Percentiles rank a stretch among this genome's conserved stretches.
These are phyloP conservation scores for Proales similis DNA, from an alignment of 1,140 invertebrate genomes.

Conservation along the genomic window DNA sequence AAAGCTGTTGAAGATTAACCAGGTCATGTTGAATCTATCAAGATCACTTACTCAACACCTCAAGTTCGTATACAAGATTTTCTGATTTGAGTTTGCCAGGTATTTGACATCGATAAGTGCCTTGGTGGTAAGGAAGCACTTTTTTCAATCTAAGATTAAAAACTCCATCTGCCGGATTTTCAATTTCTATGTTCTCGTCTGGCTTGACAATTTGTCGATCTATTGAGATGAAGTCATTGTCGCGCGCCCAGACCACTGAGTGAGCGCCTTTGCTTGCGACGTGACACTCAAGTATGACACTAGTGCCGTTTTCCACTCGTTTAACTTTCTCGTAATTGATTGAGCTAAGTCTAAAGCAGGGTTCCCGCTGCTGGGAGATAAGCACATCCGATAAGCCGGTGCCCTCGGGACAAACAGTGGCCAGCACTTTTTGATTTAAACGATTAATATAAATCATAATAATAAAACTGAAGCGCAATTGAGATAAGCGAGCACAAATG, in stretches of 20 bases:
- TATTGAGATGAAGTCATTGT: constrained; percentile 30
- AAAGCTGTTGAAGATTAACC: not conserved
- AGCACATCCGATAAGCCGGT: no score
- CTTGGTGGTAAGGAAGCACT: not conserved
- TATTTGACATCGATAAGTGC: constrained; percentile 25
- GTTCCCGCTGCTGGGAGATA: no score
- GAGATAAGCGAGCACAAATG: no score
- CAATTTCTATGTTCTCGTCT: constrained; percentile 9
- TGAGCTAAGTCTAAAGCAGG: no score
- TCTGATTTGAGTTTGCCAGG: constrained; percentile 4
- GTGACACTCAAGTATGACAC: constrained; percentile 15
- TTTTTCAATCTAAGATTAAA: constrained; percentile 29
- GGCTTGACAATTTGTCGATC: constrained; percentile 10
- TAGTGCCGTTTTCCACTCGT: not conserved
- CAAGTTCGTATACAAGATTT: constrained; percentile 28
- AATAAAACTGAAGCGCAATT: no score
- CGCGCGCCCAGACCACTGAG: constrained; percentile 20
- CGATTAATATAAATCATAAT: no score
- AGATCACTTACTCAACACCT: not conserved
- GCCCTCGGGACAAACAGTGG: no score
- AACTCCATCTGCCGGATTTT: not conserved
- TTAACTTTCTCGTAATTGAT: no score
- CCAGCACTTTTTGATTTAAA: no score
- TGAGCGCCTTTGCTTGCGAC: constrained; percentile 23
- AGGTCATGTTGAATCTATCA: not conserved